Evolutionary conservation across 1,140 invertebrate species (phyloP).

Genomic region (Antheraea pernyi): DNA sequence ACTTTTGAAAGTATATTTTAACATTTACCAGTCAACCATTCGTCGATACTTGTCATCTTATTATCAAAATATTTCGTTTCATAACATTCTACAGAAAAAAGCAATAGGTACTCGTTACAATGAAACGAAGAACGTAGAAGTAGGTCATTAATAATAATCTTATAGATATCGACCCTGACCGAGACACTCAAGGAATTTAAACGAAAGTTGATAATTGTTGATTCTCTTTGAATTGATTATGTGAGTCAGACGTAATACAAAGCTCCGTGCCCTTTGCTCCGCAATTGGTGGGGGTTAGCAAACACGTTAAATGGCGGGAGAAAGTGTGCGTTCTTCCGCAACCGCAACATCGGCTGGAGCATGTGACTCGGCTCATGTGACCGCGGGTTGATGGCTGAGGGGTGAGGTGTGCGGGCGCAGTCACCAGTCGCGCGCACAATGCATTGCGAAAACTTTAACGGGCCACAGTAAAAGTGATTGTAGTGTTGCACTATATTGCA

Average conservation of each 20-base stretch:
- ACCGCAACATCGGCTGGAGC: slow-evolving; percentile 33
- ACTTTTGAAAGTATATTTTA: not conserved
- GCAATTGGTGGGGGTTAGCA: slow-evolving; percentile 23
- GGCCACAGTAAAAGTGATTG: slow-evolving; percentile 3
- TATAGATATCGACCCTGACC: slow-evolving; percentile 3
- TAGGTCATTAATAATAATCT: not conserved
- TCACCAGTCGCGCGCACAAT: slow-evolving; percentile 25
- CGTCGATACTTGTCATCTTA: not conserved
- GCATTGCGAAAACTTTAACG: slow-evolving; percentile 29
- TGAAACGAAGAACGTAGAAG: not conserved
- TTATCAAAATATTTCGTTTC: not conserved
- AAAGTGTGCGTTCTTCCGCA: slow-evolving; percentile 51
- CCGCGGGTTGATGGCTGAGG: slow-evolving; percentile 20
- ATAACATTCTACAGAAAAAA: not conserved
- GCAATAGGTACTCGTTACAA: not conserved
- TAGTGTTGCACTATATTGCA: not conserved
- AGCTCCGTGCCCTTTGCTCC: slow-evolving; percentile 32
- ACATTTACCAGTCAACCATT: not conserved
- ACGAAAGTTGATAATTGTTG: not conserved
- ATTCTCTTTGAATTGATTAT: not conserved
- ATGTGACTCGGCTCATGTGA: slow-evolving; percentile 59
- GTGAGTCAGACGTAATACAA: slow-evolving; percentile 5
- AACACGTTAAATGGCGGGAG: slow-evolving; percentile 45
- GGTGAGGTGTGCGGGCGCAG: not conserved
- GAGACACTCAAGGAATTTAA: slow-evolving; percentile 2